These are phyloP conservation scores for Aphrophora alni DNA, from an alignment of 2,888 invertebrate genomes.

Conservation along the genomic window DNA sequence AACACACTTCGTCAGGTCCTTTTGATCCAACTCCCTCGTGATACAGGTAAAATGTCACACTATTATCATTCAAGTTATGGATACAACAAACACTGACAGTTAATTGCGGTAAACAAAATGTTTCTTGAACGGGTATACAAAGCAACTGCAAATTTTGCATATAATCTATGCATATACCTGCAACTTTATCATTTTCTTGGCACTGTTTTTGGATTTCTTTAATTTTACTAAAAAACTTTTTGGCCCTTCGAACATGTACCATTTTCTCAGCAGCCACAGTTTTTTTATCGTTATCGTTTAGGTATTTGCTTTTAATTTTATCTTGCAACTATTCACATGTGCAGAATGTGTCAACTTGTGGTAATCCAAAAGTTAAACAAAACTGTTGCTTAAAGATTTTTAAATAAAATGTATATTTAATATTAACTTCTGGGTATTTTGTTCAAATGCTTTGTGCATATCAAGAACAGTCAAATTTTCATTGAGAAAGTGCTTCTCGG, in stretches of 20 bases:
- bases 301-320: slow-evolving; percentile 43
- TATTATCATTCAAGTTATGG: slow-evolving; percentile 48
- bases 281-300: slow-evolving; percentile 44
- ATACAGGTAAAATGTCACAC: slow-evolving; percentile 47
- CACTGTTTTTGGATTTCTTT: slow-evolving; percentile 9
- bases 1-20: slow-evolving; percentile 42
- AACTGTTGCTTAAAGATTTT: slow-evolving; percentile 45
- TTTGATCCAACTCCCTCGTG: slow-evolving; percentile 47
- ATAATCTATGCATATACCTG: slow-evolving; percentile 40
- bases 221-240: slow-evolving; percentile 46
- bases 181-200: slow-evolving; percentile 35
- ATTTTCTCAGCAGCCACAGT: slow-evolving; percentile 45
- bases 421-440: slow-evolving; percentile 2
- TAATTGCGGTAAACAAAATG: slow-evolving; percentile 44
- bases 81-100: slow-evolving; percentile 43
- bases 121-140: slow-evolving; percentile 34
- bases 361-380: slow-evolving; percentile 35
- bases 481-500: not conserved
- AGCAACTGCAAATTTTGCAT: slow-evolving; percentile 39
- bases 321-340: slow-evolving; percentile 45
- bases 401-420: slow-evolving; percentile 44
- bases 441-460: not conserved
- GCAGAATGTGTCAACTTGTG: slow-evolving; percentile 42
- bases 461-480: not conserved
- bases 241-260: slow-evolving; percentile 45